These are phyloP conservation scores for Psilopsiagon aurifrons DNA, from an alignment of 2,113 vertebrate genomes.

Conservation along the genomic window DNA sequence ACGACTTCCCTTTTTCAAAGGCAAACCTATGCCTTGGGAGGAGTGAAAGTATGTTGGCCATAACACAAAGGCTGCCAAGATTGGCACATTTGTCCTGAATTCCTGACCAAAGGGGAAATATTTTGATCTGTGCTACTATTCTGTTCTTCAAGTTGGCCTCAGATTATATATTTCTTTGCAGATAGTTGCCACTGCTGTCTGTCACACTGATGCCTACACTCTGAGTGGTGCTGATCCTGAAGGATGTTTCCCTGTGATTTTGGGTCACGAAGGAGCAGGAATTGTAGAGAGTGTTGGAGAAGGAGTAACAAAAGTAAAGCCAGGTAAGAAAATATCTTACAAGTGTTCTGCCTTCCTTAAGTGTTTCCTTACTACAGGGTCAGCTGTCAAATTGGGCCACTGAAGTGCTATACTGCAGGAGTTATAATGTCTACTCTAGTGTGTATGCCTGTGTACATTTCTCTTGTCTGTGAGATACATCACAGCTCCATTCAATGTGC, in stretches of 20 bases:
- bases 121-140: not conserved
- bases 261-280: conserved; percentile 84
- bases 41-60: not conserved
- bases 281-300: conserved; percentile 86
- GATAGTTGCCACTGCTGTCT: conserved; percentile 81
- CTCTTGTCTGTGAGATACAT: not conserved
- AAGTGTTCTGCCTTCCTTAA: not conserved
- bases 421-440: not conserved
- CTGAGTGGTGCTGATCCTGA: conserved; percentile 81
- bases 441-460: not conserved
- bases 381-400: not conserved
- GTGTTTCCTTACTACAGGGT: not conserved
- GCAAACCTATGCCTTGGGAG: not conserved
- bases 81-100: not conserved
- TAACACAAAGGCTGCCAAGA: not conserved
- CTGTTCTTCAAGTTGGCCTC: not conserved
- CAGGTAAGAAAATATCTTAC: conserved; percentile 74
- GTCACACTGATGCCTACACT: conserved; percentile 84
- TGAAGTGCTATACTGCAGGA: not conserved
- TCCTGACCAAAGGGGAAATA: not conserved
- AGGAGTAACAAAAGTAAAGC: conserved; percentile 91
- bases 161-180: not conserved
- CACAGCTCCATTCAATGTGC: not conserved
- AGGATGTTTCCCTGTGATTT: conserved; percentile 81
- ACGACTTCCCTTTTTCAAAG: not conserved